These are phyloP conservation scores for Dendrolimus houi DNA, from an alignment of 2,888 invertebrate genomes.

Conservation along the genomic window DNA sequence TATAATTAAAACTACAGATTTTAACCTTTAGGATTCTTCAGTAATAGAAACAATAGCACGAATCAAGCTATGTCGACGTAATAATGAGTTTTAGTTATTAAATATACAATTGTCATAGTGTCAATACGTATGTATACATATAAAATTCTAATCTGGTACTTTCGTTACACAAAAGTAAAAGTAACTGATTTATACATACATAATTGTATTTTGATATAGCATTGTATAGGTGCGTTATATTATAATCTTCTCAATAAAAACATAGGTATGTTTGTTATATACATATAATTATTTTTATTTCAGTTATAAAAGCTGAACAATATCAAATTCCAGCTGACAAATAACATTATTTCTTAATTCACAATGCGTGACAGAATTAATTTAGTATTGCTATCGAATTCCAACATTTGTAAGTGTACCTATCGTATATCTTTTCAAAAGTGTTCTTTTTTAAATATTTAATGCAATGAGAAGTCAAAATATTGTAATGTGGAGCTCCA, in stretches of 20 bases:
- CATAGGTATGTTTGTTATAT: no score
- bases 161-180: background rate
- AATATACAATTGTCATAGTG: slow-evolving; percentile 1
- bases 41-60: no score
- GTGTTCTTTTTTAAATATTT: background rate
- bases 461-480: no score
- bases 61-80: no score
- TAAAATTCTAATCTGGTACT: background rate
- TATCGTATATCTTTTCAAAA: background rate
- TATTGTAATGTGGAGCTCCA: no score
- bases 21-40: no score
- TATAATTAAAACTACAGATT: no score
- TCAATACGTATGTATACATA: background rate
- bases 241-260: no score
- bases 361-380: background rate
- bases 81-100: no score
- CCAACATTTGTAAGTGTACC: background rate
- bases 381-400: background rate
- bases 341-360: background rate
- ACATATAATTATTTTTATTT: background rate
- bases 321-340: background rate
- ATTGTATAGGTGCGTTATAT: no score
- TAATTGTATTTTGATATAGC: background rate
- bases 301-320: background rate
- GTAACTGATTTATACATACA: background rate